Percentiles rank a stretch among this genome's conserved stretches.
These are phyloP conservation scores for Crenichthys baileyi DNA, from an alignment of 2,797 vertebrate genomes.

Conservation along the genomic window DNA sequence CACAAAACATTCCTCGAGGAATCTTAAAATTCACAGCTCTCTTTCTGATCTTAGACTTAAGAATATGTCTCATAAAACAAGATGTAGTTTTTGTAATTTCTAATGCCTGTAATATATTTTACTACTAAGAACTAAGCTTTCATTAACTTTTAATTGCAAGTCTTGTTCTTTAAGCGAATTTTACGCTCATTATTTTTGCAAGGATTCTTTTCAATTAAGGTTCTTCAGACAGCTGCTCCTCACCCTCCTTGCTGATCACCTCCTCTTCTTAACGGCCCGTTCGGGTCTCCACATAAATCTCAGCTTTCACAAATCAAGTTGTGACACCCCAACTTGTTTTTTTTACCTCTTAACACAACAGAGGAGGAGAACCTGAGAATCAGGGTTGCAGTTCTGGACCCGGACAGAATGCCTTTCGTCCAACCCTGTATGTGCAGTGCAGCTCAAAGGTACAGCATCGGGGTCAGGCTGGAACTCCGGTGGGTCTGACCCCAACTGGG, in stretches of 20 bases:
- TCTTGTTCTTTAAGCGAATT: background rate
- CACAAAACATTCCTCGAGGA: conserved; percentile 48
- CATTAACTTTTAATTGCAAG: background rate
- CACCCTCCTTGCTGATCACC: conserved; percentile 44
- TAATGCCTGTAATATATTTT: background rate
- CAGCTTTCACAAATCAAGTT: conserved; percentile 67
- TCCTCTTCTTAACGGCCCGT: conserved; percentile 20
- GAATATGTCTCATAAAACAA: conserved; percentile 11
- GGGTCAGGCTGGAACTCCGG: conserved; percentile 75
- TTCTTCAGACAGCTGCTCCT: conserved; percentile 17
- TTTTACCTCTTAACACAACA: conserved; percentile 73
- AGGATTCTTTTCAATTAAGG: conserved; percentile 1
- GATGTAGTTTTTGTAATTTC: background rate
- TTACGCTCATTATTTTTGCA: background rate
- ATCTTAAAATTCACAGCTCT: conserved; percentile 7
- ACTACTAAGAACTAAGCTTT: background rate
- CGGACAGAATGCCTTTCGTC: conserved; percentile 67
- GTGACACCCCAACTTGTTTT: conserved; percentile 65
- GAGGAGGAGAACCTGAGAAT: conserved; percentile 61
- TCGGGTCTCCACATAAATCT: conserved; percentile 64
- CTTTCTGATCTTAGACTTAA: conserved; percentile 26
- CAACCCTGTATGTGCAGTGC: conserved; percentile 36
- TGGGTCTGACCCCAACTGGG: conserved; percentile 76
- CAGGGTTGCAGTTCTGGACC: conserved; percentile 47
- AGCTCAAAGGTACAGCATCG: conserved; percentile 41